These are phyloP conservation scores for Acrobasis consociella DNA, from an alignment of 2,888 invertebrate genomes.

Conservation along the genomic window DNA sequence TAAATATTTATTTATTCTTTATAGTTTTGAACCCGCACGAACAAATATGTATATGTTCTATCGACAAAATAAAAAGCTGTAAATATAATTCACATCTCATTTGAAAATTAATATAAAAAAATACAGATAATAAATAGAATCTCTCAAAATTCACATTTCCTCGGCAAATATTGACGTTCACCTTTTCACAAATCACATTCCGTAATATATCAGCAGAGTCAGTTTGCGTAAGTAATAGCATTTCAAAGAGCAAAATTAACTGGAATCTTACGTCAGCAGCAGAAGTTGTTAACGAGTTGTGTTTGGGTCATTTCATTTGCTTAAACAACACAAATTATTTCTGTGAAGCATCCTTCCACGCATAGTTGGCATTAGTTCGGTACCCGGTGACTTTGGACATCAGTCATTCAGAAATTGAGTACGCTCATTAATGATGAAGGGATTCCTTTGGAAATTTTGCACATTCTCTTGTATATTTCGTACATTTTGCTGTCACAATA, in stretches of 20 bases:
- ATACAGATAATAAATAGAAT: not conserved
- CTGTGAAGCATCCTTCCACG: slow-evolving; percentile 52
- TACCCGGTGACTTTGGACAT: slow-evolving; percentile 48
- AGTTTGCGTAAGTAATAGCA: slow-evolving; percentile 42
- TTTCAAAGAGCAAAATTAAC: slow-evolving; percentile 48
- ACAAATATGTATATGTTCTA: too few species aligned
- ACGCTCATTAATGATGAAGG: too few species aligned
- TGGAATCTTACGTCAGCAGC: slow-evolving; percentile 48
- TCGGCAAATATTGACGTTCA: slow-evolving; percentile 13
- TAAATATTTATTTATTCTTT: too few species aligned
- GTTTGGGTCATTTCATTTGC: slow-evolving; percentile 59
- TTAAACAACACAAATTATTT: slow-evolving; percentile 65
- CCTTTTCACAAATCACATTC: slow-evolving; percentile 18
- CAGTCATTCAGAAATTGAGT: slow-evolving; percentile 46
- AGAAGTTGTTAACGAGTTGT: slow-evolving; percentile 57
- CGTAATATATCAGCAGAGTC: slow-evolving; percentile 34
- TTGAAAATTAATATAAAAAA: not conserved
- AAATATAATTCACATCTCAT: not conserved
- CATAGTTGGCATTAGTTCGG: slow-evolving; percentile 61
- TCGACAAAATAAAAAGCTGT: too few species aligned
- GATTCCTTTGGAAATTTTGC: too few species aligned
- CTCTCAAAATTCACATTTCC: not conserved
- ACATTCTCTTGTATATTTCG: too few species aligned
- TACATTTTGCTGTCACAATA: too few species aligned
- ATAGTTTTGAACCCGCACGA: too few species aligned